Evolutionary conservation across 2,888 invertebrate genomes (phyloP).

Genomic region (Hypena proboscidalis): DNA sequence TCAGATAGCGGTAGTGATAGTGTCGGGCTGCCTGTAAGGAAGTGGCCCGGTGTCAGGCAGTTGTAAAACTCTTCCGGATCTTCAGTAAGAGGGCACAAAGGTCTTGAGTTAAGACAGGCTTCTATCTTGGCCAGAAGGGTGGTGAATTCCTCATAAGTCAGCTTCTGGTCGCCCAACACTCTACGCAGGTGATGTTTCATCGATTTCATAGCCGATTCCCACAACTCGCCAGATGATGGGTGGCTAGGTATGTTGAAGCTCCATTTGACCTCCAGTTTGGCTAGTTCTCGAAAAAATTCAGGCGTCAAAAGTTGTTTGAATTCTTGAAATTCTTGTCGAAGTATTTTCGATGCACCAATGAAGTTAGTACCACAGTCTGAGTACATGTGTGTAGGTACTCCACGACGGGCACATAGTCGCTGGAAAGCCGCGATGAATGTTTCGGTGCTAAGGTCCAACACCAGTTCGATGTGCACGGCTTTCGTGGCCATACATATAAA

Average conservation of each 20-base stretch:
- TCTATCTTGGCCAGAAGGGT: conserved; percentile 8
- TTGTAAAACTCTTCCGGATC: conserved; percentile 29
- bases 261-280: not conserved
- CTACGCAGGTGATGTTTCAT: conserved; percentile 2
- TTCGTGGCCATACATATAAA: conserved; percentile 26
- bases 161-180: not conserved
- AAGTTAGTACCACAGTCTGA: conserved; percentile 19
- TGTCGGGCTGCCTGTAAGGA: conserved; percentile 21
- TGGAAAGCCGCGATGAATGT: conserved; percentile 12
- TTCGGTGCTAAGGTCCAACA: conserved; percentile 16
- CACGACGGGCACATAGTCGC: conserved; percentile 17
- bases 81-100: conserved; percentile 28
- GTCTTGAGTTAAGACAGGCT: conserved; percentile 21
- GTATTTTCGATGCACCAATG: conserved; percentile 3
- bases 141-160: conserved; percentile 4
- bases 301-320: not conserved
- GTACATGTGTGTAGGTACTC: conserved; percentile 15
- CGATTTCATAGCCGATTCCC: conserved; percentile 1
- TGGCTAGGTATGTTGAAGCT: not conserved
- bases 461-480: conserved; percentile 24
- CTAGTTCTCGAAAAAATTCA: too few species aligned
- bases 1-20: too few species aligned
- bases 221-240: not conserved
- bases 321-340: not conserved
- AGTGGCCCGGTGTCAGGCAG: conserved; percentile 35